phyloP scores from a whole-genome alignment of 2,888 invertebrate genomes.

The Stenichneumon culpator region DNA sequence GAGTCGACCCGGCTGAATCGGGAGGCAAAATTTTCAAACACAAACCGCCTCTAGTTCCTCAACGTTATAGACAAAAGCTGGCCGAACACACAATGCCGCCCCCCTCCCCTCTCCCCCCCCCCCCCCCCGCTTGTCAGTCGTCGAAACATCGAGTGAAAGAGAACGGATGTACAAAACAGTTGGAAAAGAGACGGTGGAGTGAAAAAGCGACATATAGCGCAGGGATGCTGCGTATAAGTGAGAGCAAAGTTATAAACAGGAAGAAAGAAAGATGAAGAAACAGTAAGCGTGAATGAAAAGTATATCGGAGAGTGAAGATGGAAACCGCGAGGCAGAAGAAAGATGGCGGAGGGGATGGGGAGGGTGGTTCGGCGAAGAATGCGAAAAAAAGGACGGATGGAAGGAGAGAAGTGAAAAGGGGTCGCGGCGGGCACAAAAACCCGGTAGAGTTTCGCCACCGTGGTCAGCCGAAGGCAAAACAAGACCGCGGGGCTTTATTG shows the following conservation, averaged over 20 bases:
- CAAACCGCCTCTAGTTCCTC: conserved; percentile 63
- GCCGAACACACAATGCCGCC: conserved; percentile 65
- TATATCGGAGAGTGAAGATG: conserved; percentile 44
- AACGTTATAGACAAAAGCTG: conserved; percentile 65
- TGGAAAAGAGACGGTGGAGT: neutral
- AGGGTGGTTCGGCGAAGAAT: neutral
- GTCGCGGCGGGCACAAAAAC: conserved; percentile 74
- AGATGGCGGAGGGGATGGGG: neutral
- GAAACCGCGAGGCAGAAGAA: conserved; percentile 48
- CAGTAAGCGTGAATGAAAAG: conserved; percentile 38
- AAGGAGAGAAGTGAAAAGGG: conserved; percentile 64
- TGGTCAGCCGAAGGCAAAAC: conserved; percentile 81
- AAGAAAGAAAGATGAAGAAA: conserved; percentile 42
- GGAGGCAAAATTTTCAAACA: conserved; percentile 64
- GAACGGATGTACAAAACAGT: conserved; percentile 7
- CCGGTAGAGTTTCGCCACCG: conserved; percentile 75
- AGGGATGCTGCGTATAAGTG: conserved; percentile 49
- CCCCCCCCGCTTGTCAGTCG: conserved; percentile 38
- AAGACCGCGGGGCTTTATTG: conserved; percentile 81
- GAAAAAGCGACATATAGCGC: neutral
- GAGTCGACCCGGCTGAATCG: conserved; percentile 63
- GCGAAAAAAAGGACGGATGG: conserved; percentile 45
- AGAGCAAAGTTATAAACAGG: conserved; percentile 65
- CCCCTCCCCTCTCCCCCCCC: neutral
- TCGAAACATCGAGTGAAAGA: conserved; percentile 47